phyloP scores from a whole-genome alignment of 2,797 vertebrate species.

The Mormyrops attenuatus region DNA sequence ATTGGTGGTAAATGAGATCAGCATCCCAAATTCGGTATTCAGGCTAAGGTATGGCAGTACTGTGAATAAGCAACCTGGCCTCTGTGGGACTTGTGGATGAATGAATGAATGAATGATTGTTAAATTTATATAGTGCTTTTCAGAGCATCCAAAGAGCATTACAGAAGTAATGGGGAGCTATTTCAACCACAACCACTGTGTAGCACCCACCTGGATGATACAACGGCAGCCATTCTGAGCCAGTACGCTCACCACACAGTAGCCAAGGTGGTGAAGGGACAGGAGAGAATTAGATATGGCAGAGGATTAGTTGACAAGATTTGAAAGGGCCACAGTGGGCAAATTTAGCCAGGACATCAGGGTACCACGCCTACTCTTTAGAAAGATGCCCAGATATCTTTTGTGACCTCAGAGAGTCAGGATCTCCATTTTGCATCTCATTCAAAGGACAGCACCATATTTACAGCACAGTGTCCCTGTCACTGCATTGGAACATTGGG shows the following conservation, averaged over 20 bases:
- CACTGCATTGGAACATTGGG: background rate
- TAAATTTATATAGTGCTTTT: background rate
- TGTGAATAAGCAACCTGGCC: background rate
- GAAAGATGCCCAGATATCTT: background rate
- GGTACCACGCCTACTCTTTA: background rate
- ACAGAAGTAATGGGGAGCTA: background rate
- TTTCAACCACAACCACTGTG: background rate
- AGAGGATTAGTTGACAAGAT: background rate
- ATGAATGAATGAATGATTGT: background rate
- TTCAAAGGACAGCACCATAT: background rate
- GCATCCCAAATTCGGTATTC: background rate
- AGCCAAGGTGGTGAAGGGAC: background rate
- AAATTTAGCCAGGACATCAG: background rate
- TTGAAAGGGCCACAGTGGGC: background rate
- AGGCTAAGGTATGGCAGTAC: background rate
- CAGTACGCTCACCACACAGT: background rate
- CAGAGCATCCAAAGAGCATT: background rate
- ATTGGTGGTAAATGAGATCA: slow-evolving; percentile 4
- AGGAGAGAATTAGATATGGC: background rate
- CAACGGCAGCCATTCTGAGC: background rate
- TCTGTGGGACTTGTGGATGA: background rate
- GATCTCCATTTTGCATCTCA: background rate
- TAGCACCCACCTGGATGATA: background rate
- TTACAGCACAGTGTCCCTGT: background rate
- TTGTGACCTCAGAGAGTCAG: background rate